A percentile compares a stretch with the other conserved stretches of the same genome.
phyloP scores from a whole-genome alignment of 2,797 vertebrate genomes.

The Sparidentex hasta region DNA sequence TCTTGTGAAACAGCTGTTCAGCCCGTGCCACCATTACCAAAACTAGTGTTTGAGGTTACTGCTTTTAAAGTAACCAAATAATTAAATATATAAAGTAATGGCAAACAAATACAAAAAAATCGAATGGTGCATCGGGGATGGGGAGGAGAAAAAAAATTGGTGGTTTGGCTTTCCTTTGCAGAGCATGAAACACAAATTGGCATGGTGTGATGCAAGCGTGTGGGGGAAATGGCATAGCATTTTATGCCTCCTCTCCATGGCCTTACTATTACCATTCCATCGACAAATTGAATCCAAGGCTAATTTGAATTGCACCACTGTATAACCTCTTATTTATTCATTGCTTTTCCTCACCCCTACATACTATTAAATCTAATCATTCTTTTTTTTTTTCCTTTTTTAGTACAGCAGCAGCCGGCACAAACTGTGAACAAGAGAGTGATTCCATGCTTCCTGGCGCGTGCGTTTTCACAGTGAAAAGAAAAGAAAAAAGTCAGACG shows the following conservation, averaged over 20 bases:
- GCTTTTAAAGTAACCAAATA: slow-evolving; percentile 60
- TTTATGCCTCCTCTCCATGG: slow-evolving; percentile 76
- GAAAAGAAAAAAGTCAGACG: slow-evolving; percentile 49
- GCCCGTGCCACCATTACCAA: slow-evolving; percentile 42
- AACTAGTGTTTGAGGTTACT: slow-evolving; percentile 40
- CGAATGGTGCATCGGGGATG: slow-evolving; percentile 45
- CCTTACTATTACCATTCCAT: slow-evolving; percentile 80
- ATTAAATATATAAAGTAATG: slow-evolving; percentile 37
- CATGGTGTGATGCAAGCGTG: slow-evolving; percentile 75
- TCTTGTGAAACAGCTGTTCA: slow-evolving; percentile 64
- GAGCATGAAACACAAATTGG: slow-evolving; percentile 83
- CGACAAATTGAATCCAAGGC: slow-evolving; percentile 84
- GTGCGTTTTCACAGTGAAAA: slow-evolving; percentile 39
- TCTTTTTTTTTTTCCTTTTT: slow-evolving; percentile 60
- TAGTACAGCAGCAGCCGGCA: slow-evolving; percentile 47
- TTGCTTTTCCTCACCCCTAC: slow-evolving; percentile 81
- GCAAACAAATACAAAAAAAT: slow-evolving; percentile 37
- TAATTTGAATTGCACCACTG: slow-evolving; percentile 87
- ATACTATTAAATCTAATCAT: slow-evolving; percentile 86
- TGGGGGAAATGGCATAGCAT: slow-evolving; percentile 76
- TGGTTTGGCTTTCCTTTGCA: slow-evolving; percentile 71
- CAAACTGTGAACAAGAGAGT: slow-evolving; percentile 61
- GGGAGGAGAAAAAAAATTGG: slow-evolving; percentile 38
- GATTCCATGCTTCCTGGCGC: slow-evolving; percentile 57
- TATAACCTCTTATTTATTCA: slow-evolving; percentile 88